Evolutionary conservation across 2,888 invertebrate species (phyloP), one percentile per base, ranked within the genome.

Genomic region (Liodrosophila aerea): DNA sequence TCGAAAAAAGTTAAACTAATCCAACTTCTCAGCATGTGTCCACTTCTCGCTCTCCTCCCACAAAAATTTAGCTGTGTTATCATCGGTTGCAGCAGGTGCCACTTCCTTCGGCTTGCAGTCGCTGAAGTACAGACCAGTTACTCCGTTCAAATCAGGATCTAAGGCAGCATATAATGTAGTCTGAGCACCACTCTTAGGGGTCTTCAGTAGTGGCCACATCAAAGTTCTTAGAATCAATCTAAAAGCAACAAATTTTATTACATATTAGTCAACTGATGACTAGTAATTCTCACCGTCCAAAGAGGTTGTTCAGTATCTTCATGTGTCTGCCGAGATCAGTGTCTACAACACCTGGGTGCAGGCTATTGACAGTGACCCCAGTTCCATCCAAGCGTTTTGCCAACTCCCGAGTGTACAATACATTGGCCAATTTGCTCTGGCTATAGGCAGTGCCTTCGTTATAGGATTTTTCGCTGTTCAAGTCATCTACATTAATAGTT

Each of bases 401-500:
- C 18, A 96, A 89, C 87, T 94, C 94, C 68, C 90, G 92, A 0
- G 94, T 92, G 85, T 96, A 96, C 22, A 96, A 86, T 15, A 96
- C 86, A 88, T 95, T 95, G 0, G 95, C 95, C 39, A 95, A 89
- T 91, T 96, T 96, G 87, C 95, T 96, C 87, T 94, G 94, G 41
- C 90, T 90, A 80, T 96, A 96, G 0, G 95, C 95, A 49, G 69
- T 73, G 1, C 85, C 86, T 39, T 73, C 76, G 31, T 91, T 91
- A 0, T 92, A 85, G 0, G 93, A 88, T 69, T 91, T 92, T 73
- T 96, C 93, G 76, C 92, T 94, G 87, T 96, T 95, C 16, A 95
- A 88, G 87, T 95, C 94, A 1, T 93, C 92, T 0, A 83, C 62
- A 64, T 88, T 87, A 3, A 92, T 82, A 71, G 90, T 67, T 85